A percentile compares a stretch with the other conserved stretches of the same genome.
These are phyloP conservation scores for Pangasius mekongensis DNA, from an alignment of 2,797 vertebrate genomes.

Conservation along the genomic window DNA sequence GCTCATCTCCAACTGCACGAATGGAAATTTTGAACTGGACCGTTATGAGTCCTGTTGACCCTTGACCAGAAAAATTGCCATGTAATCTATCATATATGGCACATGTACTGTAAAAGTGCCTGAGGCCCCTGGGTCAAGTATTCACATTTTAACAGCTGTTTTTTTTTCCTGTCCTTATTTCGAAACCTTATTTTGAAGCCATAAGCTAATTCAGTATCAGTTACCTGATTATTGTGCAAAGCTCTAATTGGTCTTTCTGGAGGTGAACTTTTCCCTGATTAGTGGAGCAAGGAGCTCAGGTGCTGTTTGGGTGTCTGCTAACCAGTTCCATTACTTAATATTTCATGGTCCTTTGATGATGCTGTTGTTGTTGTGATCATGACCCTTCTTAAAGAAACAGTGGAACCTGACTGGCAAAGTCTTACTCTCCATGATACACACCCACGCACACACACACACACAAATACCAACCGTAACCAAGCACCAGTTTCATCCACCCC, in stretches of 20 bases:
- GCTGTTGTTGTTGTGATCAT: slow-evolving; percentile 47
- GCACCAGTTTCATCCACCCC: slow-evolving; percentile 15
- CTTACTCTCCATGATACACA: background rate
- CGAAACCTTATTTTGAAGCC: background rate
- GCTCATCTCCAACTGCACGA: slow-evolving; percentile 3
- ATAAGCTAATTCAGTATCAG: background rate
- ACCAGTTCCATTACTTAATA: slow-evolving; percentile 69
- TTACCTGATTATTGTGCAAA: slow-evolving; percentile 6
- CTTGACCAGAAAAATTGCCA: background rate
- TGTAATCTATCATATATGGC: background rate
- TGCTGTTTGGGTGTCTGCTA: slow-evolving; percentile 68
- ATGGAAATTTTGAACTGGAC: background rate
- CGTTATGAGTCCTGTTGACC: background rate
- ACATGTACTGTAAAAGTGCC: background rate
- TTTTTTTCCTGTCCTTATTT: background rate
- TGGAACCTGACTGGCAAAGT: slow-evolving; percentile 16
- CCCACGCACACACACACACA: slow-evolving; percentile 26
- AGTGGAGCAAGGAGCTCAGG: slow-evolving; percentile 49
- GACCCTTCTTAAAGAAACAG: slow-evolving; percentile 64
- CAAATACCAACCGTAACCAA: background rate
- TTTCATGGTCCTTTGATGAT: slow-evolving; percentile 65
- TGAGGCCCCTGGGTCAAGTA: background rate
- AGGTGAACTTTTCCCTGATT: slow-evolving; percentile 38
- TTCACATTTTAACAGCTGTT: background rate
- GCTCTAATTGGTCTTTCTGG: slow-evolving; percentile 33